Conservation (phyloP, 2,888 invertebrate genomes). For the Noctua pronuba region DNA sequence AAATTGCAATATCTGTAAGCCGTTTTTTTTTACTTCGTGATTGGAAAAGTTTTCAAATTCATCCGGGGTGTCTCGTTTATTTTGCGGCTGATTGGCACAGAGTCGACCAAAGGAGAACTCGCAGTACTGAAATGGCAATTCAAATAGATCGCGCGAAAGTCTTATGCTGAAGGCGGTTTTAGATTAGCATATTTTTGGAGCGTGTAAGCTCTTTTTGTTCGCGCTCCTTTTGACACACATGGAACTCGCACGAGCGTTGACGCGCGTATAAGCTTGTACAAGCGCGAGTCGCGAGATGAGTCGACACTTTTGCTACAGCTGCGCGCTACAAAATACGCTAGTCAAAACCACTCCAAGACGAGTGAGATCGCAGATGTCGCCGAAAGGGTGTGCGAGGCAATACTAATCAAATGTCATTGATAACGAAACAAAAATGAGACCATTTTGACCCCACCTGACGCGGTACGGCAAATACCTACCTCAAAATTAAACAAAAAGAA, state of each 20-base stretch:
- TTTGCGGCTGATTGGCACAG: background rate
- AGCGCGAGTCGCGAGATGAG: background rate
- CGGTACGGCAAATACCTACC: background rate
- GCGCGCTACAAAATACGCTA: background rate
- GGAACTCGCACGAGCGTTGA: background rate
- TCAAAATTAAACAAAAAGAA: background rate
- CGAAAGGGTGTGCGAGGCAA: background rate
- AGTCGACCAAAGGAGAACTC: background rate
- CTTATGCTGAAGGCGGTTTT: background rate
- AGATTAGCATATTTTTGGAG: background rate
- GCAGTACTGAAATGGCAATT: background rate
- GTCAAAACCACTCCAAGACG: background rate
- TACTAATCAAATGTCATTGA: background rate
- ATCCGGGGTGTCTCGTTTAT: background rate
- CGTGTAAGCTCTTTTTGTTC: background rate
- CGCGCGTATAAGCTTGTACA: background rate
- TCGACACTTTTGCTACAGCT: background rate
- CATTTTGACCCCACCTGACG: background rate
- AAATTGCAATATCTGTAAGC: conserved; percentile 47
- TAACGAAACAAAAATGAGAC: background rate
- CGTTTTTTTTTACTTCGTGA: conserved; percentile 23
- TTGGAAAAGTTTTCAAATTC: conserved; percentile 47
- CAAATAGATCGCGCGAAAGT: background rate
- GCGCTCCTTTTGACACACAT: background rate
- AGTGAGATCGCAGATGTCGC: background rate